Evolutionary conservation across 2,113 vertebrate genomes (phyloP).

Genomic region (Turdus rufiventris): DNA sequence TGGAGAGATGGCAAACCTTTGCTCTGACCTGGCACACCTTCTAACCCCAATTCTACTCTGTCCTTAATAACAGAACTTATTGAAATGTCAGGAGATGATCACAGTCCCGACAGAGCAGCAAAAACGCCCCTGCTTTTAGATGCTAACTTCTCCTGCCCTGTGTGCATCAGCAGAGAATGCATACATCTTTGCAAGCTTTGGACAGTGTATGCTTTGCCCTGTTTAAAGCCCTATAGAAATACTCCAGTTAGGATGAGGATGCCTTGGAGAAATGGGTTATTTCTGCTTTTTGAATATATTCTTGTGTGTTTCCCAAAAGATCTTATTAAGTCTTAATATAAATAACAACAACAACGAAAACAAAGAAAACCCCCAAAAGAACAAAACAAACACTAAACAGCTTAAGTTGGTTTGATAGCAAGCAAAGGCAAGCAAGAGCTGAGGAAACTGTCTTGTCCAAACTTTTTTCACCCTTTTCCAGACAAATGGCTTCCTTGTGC

Average conservation of each 20-base stretch:
- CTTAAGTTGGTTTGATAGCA: neutral
- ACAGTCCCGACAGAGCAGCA: neutral
- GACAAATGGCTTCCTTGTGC: neutral
- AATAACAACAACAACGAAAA: neutral
- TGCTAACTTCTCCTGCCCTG: neutral
- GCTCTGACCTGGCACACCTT: neutral
- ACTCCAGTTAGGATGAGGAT: neutral
- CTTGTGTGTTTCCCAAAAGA: neutral
- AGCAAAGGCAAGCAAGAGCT: neutral
- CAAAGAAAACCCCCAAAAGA: neutral
- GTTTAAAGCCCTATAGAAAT: neutral
- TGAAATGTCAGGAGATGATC: neutral
- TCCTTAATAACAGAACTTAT: neutral
- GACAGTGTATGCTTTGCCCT: neutral
- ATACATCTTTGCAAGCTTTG: neutral
- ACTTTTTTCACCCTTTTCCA: neutral
- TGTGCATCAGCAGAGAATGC: neutral
- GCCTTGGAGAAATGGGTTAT: neutral
- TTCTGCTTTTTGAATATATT: neutral
- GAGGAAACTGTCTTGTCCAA: neutral
- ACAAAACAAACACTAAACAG: neutral
- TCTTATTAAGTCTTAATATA: neutral
- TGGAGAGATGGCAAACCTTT: neutral
- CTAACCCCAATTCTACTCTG: neutral
- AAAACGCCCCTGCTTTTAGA: neutral